These are phyloP conservation scores for Nannoperca obscura DNA, from an alignment of 2,797 vertebrate genomes.

Conservation along the genomic window DNA sequence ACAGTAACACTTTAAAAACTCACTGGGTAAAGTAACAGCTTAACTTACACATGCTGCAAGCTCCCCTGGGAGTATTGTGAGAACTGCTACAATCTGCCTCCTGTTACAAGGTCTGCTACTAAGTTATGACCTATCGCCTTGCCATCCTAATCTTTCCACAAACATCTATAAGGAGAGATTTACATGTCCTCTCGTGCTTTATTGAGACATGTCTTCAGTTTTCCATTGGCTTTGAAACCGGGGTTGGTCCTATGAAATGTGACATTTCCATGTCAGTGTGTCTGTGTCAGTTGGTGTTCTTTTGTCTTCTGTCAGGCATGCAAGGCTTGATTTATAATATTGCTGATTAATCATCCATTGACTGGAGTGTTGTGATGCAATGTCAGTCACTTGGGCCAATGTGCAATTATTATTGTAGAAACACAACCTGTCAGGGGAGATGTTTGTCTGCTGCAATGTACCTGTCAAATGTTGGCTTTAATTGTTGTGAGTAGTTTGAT, in stretches of 20 bases:
- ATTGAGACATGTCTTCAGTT: slow-evolving; percentile 71
- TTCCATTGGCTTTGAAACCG: slow-evolving; percentile 66
- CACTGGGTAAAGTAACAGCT: slow-evolving; percentile 88
- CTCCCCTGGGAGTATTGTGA: slow-evolving; percentile 85
- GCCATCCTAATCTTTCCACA: slow-evolving; percentile 83
- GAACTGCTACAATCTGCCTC: slow-evolving; percentile 89
- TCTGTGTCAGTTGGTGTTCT: slow-evolving; percentile 9
- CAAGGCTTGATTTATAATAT: slow-evolving; percentile 22
- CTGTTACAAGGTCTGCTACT: slow-evolving; percentile 86
- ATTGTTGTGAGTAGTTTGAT: slow-evolving; percentile 25
- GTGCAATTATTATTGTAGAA: slow-evolving; percentile 10
- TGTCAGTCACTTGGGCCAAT: slow-evolving; percentile 12
- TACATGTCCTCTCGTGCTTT: slow-evolving; percentile 78
- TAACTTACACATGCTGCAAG: slow-evolving; percentile 82
- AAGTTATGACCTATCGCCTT: slow-evolving; percentile 82
- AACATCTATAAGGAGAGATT: slow-evolving; percentile 78
- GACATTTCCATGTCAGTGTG: slow-evolving; percentile 52
- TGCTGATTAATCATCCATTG: slow-evolving; percentile 26
- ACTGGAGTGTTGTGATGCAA: slow-evolving; percentile 23
- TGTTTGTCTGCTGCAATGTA: background rate
- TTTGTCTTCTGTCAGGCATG: slow-evolving; percentile 27
- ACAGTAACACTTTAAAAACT: slow-evolving; percentile 91
- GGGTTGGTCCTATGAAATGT: slow-evolving; percentile 51
- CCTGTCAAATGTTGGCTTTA: background rate
- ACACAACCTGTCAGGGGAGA: background rate